phyloP scores from a whole-genome alignment of 2,797 vertebrate species.

The Argyrosomus regius region DNA sequence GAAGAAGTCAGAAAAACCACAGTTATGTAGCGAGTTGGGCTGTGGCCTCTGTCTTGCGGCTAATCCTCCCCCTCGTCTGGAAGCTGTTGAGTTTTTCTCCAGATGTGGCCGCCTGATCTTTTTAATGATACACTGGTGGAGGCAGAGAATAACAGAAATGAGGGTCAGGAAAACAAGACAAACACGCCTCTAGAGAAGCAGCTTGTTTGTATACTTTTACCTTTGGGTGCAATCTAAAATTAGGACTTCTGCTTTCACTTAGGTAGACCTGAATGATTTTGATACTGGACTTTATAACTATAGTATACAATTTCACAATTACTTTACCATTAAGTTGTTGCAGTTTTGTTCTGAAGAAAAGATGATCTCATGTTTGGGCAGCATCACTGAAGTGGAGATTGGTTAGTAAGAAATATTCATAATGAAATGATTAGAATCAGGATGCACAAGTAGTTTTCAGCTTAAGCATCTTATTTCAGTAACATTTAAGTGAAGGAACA shows the following conservation, averaged over 20 bases:
- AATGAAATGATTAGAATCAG: constrained; percentile 1
- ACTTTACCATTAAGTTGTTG: constrained; percentile 20
- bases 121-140: constrained; percentile 63
- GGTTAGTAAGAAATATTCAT: background rate
- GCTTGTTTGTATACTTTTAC: background rate
- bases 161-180: constrained; percentile 39
- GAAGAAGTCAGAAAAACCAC: constrained; percentile 69
- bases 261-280: constrained; percentile 1
- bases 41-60: constrained; percentile 60
- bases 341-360: background rate
- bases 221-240: constrained; percentile 5
- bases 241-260: background rate
- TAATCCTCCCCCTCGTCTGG: constrained; percentile 76
- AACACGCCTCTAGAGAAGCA: constrained; percentile 29
- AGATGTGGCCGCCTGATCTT: constrained; percentile 75
- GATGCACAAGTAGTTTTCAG: constrained; percentile 6
- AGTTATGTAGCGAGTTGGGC: constrained; percentile 76
- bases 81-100: constrained; percentile 78
- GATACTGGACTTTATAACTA: background rate
- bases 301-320: background rate
- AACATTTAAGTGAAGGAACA: background rate
- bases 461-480: background rate
- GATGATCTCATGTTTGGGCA: no score
- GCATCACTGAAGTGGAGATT: background rate
- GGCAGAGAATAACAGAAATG: constrained; percentile 43